A percentile compares a stretch with the other conserved stretches of the same genome.
phyloP scores from a whole-genome alignment of 2,888 invertebrate genomes.

The Apotomis capreana region DNA sequence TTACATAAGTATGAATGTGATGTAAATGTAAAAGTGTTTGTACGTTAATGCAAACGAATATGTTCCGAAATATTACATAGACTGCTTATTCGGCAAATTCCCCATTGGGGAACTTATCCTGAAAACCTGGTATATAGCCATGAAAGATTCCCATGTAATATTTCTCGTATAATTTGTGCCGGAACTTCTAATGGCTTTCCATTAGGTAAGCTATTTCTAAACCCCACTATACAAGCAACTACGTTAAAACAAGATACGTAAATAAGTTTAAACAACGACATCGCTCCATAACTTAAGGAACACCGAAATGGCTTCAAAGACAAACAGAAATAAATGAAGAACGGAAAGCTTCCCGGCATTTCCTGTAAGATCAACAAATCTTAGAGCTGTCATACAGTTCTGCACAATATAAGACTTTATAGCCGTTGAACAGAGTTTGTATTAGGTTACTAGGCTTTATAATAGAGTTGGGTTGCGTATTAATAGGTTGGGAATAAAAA shows the following conservation, averaged over 20 bases:
- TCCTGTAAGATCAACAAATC: conserved; percentile 41
- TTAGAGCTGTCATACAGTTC: conserved; percentile 16
- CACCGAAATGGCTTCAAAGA: conserved; percentile 26
- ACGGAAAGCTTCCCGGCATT: conserved; percentile 30
- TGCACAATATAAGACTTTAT: conserved; percentile 26
- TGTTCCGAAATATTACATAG: too few species aligned
- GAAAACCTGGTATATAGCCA: too few species aligned
- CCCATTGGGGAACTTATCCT: too few species aligned
- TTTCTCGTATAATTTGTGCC: not conserved
- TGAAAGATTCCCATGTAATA: too few species aligned
- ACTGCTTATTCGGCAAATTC: too few species aligned
- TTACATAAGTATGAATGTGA: too few species aligned
- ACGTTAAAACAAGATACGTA: not conserved
- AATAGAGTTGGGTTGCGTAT: conserved; percentile 21
- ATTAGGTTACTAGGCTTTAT: not conserved
- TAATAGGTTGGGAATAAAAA: conserved; percentile 34
- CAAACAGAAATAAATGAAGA: conserved; percentile 32
- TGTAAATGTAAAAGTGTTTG: too few species aligned
- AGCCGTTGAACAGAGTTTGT: not conserved
- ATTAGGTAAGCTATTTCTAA: conserved; percentile 7
- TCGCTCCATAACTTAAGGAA: conserved; percentile 1
- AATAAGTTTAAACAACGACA: conserved; percentile 13
- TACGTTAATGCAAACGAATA: too few species aligned
- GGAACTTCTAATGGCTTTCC: conserved; percentile 11
- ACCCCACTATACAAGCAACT: not conserved